Base-by-base conservation (phyloP, 64 coral and sea anemone species). In the Hydrozoanthus tunicans region DNA sequence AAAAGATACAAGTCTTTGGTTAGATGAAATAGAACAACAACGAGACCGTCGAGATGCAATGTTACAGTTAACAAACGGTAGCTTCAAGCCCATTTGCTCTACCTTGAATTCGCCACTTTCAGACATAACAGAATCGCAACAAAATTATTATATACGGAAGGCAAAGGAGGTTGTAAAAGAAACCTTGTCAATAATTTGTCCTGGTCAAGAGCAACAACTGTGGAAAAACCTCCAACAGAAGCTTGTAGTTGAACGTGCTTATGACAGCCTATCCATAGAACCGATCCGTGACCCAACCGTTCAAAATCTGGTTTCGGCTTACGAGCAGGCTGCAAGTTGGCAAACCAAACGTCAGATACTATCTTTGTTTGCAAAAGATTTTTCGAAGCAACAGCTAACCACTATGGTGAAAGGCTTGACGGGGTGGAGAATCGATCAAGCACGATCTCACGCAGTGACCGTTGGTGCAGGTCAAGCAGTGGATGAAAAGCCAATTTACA, bases 341-440 rank as follows among this genome's bases (percentile, higher is more conserved):
- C 80, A 84, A 58, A 85, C 68, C 23, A 66, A 88, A 27, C 59
- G 64, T 25, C 84, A 93, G 77, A 93, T 89, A 78, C 75, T 93
- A 53, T 86, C 81, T 25, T 73, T 93, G 57, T 91, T 91, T 79
- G 81, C 81, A 77, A 90, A 57, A 7, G 59, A 59, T 60, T 90
- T 90, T 90, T 67, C 59, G 54, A 90, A 90, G 67, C 59, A 60
- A 14, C 70, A 90, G 58, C 9, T 90, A 78, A 12, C n/a, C 13
- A 63, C 56, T 26, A 56, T 90, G 70, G 59, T 90, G 59, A 56
- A 56, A 77, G 86, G 86, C 63, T 32, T 90, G 73, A 78, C 76
- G 7, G 79, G 27, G 23, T 53, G 89, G 69, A 68, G 53, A 76
- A 89, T 89, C 53, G 86, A 89, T 56, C 3, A 91, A 65, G 76